Base-by-base conservation (phyloP, 1,140 invertebrate genomes). In the Trypoxylus dichotomus region DNA sequence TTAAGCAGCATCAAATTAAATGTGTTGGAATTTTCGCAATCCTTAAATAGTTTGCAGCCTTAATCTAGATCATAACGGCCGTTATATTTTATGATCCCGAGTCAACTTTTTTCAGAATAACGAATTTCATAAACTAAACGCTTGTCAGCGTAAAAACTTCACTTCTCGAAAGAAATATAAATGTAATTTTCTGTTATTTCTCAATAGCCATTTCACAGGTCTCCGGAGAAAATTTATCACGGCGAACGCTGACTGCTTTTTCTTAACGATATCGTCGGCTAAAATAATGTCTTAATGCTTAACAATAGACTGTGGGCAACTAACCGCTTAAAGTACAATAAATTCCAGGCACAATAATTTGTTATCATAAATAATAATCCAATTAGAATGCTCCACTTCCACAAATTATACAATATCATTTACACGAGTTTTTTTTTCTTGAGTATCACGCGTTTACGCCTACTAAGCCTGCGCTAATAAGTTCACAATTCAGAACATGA, bases 261-360 rank as follows among this genome's bases (percentile, higher is more conserved):
- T 24, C 21, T 68, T 68, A 68, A 68, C 27, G 27, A 68, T 8
- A 27, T 68, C 21, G 27, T 68, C 60, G 60, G 19, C 60, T 21
- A 29, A 68, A 68, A 68, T 74, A 74, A 74, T 74, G 72, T 74
- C 72, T 74, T 43, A 74, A 74, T 74, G 72, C 27, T 43, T 24
- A 74, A 74, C 72, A 74, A 74, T 74, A 29, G 72, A 74, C 19
- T 41, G 72, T 74, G 72, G 72, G 72, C 72, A 74, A 74, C 41
- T 74, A 7, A 15, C 72, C 29, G 41, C 72, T 41, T 24, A 24
- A 74, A 37, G 27, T n/a, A 74, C 32, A 43, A 74, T 74, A 74
- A 74, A 74, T 74, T 74, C 72, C 21, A n/a, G 15, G 29, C 29
- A 41, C 41, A n/a, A n/a, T n/a, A 42, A 74, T 74, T 74, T 74